phyloP scores from a whole-genome alignment of 1,140 invertebrate genomes.

The Hycleus cichorii region DNA sequence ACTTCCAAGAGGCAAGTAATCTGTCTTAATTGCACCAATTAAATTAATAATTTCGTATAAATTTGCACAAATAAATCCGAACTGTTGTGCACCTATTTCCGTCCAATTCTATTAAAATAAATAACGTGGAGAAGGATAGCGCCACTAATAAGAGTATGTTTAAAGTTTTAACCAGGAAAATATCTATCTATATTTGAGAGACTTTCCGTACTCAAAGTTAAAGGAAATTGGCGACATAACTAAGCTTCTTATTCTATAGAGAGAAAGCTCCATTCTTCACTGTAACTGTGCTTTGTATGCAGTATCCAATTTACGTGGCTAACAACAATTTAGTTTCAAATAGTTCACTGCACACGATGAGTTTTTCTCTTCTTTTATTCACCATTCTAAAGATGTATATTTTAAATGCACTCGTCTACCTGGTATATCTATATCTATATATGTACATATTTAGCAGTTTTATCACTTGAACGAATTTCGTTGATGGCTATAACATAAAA shows the following conservation, averaged over 20 bases:
- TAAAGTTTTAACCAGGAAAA: background rate
- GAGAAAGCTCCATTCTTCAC: background rate
- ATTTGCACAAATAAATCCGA: too few relatives aligned
- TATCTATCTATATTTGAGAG: conserved; percentile 10
- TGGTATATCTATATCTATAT: background rate
- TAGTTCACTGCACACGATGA: conserved; percentile 2
- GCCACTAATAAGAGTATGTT: too few relatives aligned
- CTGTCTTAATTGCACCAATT: too few relatives aligned
- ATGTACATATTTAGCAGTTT: background rate
- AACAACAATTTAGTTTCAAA: conserved; percentile 13
- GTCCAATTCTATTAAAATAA: too few relatives aligned
- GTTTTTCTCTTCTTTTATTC: background rate
- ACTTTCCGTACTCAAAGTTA: conserved; percentile 6
- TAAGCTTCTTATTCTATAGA: conserved; percentile 11
- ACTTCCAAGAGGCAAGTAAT: conserved; percentile 21
- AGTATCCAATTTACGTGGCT: conserved; percentile 15
- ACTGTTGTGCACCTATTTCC: too few relatives aligned
- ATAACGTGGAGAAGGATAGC: too few relatives aligned
- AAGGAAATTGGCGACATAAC: conserved; percentile 20
- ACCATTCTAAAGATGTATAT: background rate
- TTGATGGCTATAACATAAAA: background rate
- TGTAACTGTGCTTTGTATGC: conserved; percentile 4
- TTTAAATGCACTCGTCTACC: background rate
- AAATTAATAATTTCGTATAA: too few relatives aligned
- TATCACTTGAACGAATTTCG: background rate